These are phyloP conservation scores for Tricholaema leucomelas DNA, from an alignment of 2,113 vertebrate genomes.

Conservation along the genomic window DNA sequence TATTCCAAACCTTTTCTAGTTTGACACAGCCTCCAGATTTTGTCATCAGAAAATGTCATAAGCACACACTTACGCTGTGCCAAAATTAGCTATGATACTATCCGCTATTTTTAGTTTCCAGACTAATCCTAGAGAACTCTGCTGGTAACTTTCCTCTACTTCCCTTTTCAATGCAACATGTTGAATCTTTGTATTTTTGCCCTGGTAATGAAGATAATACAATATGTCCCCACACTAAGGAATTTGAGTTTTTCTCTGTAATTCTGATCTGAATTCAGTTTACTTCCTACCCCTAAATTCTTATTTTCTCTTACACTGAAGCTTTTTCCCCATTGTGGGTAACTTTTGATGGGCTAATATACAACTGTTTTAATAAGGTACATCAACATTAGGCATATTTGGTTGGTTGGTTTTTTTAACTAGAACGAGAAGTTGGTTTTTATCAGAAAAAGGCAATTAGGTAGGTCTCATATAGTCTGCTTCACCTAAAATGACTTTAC, in stretches of 20 bases:
- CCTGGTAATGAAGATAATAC: background rate
- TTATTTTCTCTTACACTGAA: background rate
- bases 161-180: background rate
- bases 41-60: constrained; percentile 62
- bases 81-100: constrained; percentile 51
- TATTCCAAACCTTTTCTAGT: constrained; percentile 24
- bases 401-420: background rate
- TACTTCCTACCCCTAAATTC: background rate
- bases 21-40: constrained; percentile 34
- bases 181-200: background rate
- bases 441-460: background rate
- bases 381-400: background rate
- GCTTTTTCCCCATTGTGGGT: background rate
- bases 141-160: background rate
- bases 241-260: background rate
- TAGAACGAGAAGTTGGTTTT: background rate
- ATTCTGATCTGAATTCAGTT: background rate
- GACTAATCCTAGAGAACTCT: constrained; percentile 17
- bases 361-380: background rate
- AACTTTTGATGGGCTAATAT: background rate
- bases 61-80: background rate
- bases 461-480: background rate
- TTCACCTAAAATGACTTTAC: background rate
- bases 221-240: background rate
- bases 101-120: constrained; percentile 51